A percentile compares a stretch with the other conserved stretches of the same genome.
These are phyloP conservation scores for Tenthredo notha DNA, from an alignment of 2,888 invertebrate species.

Conservation along the genomic window DNA sequence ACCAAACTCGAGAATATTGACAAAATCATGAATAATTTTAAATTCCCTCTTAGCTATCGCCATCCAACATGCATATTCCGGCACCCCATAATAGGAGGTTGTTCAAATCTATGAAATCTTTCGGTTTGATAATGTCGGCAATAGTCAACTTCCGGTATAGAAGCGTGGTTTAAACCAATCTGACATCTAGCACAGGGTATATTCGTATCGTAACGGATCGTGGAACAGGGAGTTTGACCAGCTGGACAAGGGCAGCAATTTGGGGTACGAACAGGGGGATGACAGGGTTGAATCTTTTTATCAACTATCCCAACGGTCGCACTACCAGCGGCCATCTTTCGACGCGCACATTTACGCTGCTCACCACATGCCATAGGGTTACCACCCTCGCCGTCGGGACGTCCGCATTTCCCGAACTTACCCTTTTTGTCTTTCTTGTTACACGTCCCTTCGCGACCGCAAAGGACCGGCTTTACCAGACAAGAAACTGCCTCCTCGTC, in stretches of 20 bases:
- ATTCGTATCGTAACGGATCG: neutral
- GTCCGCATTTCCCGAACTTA: slow-evolving; percentile 34
- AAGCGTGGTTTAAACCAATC: neutral
- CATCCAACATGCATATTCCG: neutral
- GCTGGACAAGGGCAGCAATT: neutral
- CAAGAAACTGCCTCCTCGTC: slow-evolving; percentile 16
- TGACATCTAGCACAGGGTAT: neutral
- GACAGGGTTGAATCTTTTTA: neutral
- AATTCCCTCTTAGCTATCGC: neutral
- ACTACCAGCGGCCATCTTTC: slow-evolving; percentile 24
- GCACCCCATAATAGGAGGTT: neutral
- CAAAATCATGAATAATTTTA: no score
- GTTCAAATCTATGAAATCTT: neutral
- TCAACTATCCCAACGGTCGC: slow-evolving; percentile 48
- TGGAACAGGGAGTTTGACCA: neutral
- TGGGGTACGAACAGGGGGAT: neutral
- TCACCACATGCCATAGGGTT: slow-evolving; percentile 35
- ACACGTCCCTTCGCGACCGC: slow-evolving; percentile 40
- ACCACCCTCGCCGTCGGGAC: slow-evolving; percentile 42
- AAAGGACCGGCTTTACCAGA: neutral
- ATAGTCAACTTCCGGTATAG: neutral
- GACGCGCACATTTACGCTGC: slow-evolving; percentile 34
- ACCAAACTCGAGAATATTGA: no score
- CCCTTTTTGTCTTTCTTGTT: slow-evolving; percentile 40
- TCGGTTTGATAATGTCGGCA: neutral